Conservation (phyloP, 2,113 vertebrate genomes). For the Campylomormyrus numenius region DNA sequence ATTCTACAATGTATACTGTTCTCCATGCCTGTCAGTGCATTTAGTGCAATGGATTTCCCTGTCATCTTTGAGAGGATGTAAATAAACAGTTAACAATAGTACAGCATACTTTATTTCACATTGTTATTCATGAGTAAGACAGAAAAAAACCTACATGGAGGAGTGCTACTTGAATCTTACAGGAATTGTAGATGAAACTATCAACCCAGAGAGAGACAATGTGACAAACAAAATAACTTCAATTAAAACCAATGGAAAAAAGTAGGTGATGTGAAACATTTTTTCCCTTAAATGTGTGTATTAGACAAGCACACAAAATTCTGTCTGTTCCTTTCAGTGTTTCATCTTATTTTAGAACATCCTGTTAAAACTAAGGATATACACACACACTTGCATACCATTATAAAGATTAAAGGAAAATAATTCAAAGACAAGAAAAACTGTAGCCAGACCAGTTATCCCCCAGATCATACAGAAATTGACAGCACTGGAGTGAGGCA, state of each 20-base stretch:
- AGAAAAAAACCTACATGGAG: slow-evolving; percentile 20
- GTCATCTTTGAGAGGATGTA: background rate
- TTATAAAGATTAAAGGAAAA: slow-evolving; percentile 7
- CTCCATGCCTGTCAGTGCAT: background rate
- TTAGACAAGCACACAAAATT: background rate
- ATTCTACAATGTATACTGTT: background rate
- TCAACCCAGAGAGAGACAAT: slow-evolving; percentile 1
- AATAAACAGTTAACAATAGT: slow-evolving; percentile 1
- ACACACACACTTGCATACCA: background rate
- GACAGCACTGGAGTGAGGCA: background rate
- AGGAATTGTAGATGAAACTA: slow-evolving; percentile 12
- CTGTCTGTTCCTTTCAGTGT: background rate
- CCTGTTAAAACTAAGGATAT: background rate
- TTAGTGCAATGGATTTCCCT: background rate
- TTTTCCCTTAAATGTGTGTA: background rate
- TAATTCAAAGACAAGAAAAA: background rate
- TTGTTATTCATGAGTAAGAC: slow-evolving; percentile 23
- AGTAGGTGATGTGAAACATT: background rate
- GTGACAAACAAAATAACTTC: background rate
- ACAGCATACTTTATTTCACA: slow-evolving; percentile 29
- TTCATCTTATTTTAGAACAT: slow-evolving; percentile 4
- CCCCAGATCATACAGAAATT: background rate
- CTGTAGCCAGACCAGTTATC: background rate
- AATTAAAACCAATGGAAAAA: background rate
- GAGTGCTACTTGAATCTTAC: background rate